Base-by-base conservation (phyloP, 2,888 invertebrate genomes). In the Parnassius smintheus region DNA sequence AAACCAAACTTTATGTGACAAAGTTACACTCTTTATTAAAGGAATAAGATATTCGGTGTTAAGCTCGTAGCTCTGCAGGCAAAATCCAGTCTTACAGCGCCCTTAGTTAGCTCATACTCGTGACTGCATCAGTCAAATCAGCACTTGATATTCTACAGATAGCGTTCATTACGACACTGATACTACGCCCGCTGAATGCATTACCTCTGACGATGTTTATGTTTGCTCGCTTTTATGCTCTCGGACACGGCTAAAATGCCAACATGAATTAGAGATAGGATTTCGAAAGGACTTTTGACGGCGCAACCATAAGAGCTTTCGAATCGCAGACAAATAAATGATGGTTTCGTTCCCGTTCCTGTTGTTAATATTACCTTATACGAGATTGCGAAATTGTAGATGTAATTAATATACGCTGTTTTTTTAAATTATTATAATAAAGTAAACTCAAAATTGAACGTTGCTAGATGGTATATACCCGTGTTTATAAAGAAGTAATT, bases 61-160 rank as follows among this genome's bases (percentile, higher is more conserved):
- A 1, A 35, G 7, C 18, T 18, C 4, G 35, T 35, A 35, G 35
- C 7, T 7, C 35, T 35, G 35, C 35, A 7, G 35, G 4, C 35
- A 46, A 46, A n/a, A 11, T 12, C 12, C n/a, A 46, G 46, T n/a
- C 57, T n/a, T 3, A 52, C 9, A 41, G 35, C 10, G 42, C 41
- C 49, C 48, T 60, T 49, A 55, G 71, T 76, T 78, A 80, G 82
- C 84, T 80, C 82, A 81, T 82, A 83, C 76, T 85, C 83, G 85
- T 86, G 87, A 85, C 86, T 80, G 80, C 84, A 88, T 87, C 86
- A 86, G 85, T 86, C 85, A 86, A 86, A 86, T 86, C 82, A 83
- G 74, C 80, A 75, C 78, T 85, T 80, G 84, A 86, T 86, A 86
- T 86, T 81, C 86, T 78, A 73, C 68, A 75, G 78, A 82, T 82